These are phyloP conservation scores for Nycticorax nycticorax DNA, from an alignment of 2,113 vertebrate species.

Conservation along the genomic window DNA sequence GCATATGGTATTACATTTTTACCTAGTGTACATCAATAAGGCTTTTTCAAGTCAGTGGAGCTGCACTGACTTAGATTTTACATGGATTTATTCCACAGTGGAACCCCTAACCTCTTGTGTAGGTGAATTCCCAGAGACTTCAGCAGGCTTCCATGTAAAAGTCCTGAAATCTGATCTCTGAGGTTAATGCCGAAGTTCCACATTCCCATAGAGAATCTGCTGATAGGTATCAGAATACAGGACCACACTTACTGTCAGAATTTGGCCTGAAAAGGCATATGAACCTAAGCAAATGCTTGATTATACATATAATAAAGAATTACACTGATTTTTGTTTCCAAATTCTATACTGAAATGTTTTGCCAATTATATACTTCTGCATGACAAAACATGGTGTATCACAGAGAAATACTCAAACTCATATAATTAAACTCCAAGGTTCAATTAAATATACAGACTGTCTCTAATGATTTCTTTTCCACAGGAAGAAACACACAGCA, in stretches of 20 bases:
- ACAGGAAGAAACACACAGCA: background rate
- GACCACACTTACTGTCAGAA: background rate
- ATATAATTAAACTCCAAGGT: constrained; percentile 9
- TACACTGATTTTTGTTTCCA: background rate
- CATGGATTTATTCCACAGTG: background rate
- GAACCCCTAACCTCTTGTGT: background rate
- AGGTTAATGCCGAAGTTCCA: background rate
- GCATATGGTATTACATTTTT: background rate
- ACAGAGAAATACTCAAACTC: background rate
- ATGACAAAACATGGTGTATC: background rate
- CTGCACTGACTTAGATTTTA: background rate
- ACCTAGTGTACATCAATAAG: background rate
- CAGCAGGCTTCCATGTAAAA: background rate
- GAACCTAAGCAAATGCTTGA: background rate
- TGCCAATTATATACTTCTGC: background rate
- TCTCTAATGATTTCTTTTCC: background rate
- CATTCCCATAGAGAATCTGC: background rate
- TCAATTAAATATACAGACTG: background rate
- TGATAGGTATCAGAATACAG: background rate
- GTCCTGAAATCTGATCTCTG: background rate
- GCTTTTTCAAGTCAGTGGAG: background rate
- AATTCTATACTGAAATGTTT: background rate
- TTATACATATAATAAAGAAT: background rate
- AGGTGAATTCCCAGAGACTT: background rate
- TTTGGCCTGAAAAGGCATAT: background rate